These are phyloP conservation scores for Eubasilissa splendida DNA, from an alignment of 2,888 invertebrate species.

Conservation along the genomic window DNA sequence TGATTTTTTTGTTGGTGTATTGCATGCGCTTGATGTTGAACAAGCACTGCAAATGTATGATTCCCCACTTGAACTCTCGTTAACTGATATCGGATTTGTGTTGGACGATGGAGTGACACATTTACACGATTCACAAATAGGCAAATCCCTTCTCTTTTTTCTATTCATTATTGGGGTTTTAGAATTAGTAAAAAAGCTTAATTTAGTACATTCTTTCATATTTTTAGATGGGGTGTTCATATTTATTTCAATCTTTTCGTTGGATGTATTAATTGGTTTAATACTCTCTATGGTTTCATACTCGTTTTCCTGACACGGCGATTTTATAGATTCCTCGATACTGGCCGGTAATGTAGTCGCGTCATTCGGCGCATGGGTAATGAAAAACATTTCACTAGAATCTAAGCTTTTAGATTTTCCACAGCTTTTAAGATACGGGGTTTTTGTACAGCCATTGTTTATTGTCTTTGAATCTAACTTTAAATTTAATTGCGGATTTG, in stretches of 20 bases:
- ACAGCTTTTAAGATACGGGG: slow-evolving; percentile 77
- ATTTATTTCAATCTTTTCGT: slow-evolving; percentile 37
- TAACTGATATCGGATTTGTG: not conserved
- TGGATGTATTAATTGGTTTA: slow-evolving; percentile 35
- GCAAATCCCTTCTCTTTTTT: slow-evolving; percentile 61
- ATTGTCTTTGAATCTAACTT: slow-evolving; percentile 53
- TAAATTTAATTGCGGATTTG: slow-evolving; percentile 60
- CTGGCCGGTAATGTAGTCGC: slow-evolving; percentile 63
- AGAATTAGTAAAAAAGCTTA: slow-evolving; percentile 64
- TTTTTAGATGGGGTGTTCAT: slow-evolving; percentile 49
- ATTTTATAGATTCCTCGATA: slow-evolving; percentile 62
- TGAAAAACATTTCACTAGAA: slow-evolving; percentile 84
- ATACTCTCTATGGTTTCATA: slow-evolving; percentile 58
- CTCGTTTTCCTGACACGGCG: slow-evolving; percentile 61
- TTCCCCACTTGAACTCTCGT: slow-evolving; percentile 42
- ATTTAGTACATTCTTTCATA: slow-evolving; percentile 62
- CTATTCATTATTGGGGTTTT: slow-evolving; percentile 65
- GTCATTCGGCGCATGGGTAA: slow-evolving; percentile 67
- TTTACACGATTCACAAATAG: slow-evolving; percentile 55
- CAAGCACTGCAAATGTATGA: slow-evolving; percentile 52
- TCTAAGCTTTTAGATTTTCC: slow-evolving; percentile 90
- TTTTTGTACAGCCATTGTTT: slow-evolving; percentile 58
- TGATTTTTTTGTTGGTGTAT: slow-evolving; percentile 55
- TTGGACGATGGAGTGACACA: slow-evolving; percentile 53
- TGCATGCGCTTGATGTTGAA: slow-evolving; percentile 45